A percentile compares a stretch with the other conserved stretches of the same genome.
Evolutionary conservation across 2,888 invertebrate species (phyloP).

Genomic region (Andrena bucephala): DNA sequence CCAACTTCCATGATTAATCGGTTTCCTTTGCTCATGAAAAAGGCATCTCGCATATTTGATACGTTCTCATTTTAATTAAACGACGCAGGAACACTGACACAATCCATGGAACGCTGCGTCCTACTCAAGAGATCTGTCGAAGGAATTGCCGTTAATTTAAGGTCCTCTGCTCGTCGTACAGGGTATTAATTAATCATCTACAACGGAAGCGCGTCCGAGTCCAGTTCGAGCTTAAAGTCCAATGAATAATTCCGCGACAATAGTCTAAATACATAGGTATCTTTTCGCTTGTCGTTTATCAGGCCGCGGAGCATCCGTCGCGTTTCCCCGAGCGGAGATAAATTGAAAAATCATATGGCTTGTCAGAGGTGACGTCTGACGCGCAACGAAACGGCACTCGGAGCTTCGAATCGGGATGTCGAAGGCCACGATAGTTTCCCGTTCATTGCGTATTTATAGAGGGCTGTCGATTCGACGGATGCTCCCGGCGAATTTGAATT

Average conservation of each 20-base stretch:
- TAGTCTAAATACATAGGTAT: conserved; percentile 18
- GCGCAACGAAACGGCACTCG: conserved; percentile 19
- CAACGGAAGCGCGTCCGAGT: conserved; percentile 26
- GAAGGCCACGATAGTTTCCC: neutral
- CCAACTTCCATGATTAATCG: neutral
- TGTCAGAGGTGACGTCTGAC: neutral
- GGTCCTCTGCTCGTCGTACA: conserved; percentile 42
- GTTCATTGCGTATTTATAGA: conserved; percentile 56
- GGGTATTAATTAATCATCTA: conserved; percentile 56
- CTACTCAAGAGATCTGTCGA: neutral
- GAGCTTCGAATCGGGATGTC: neutral
- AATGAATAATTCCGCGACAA: conserved; percentile 30
- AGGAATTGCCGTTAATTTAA: conserved; percentile 51
- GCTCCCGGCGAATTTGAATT: conserved; percentile 57
- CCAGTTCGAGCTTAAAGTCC: conserved; percentile 35
- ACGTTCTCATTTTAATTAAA: too few relatives aligned
- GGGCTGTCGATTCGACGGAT: conserved; percentile 44
- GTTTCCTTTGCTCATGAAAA: neutral
- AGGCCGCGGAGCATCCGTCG: neutral
- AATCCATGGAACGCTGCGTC: too few relatives aligned
- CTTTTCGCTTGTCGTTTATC: conserved; percentile 10
- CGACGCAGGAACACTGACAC: too few relatives aligned
- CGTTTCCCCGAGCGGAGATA: neutral
- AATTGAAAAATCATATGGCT: neutral
- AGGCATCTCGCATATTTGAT: too few relatives aligned